Conservation (phyloP, 2,888 invertebrate genomes). For the Eupeodes luniger region DNA sequence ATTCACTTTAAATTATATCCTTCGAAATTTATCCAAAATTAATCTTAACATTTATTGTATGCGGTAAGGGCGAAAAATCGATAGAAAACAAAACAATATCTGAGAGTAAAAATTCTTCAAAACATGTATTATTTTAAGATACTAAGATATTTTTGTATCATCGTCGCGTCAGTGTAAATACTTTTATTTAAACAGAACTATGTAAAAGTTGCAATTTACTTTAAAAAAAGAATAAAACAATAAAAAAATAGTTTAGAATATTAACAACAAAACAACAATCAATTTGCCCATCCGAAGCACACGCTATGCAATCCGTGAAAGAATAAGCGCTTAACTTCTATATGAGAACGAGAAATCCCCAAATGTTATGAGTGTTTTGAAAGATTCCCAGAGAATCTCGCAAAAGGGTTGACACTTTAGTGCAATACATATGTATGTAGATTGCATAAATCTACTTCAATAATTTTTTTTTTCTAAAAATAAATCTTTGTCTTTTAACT, state of each 20-base stretch:
- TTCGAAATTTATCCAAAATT: neutral
- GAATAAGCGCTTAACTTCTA: conserved; percentile 45
- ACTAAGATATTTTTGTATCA: conserved; percentile 7
- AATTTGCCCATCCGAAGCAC: conserved; percentile 24
- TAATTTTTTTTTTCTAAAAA: too few relatives aligned
- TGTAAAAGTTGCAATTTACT: conserved; percentile 8
- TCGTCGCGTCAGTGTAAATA: conserved; percentile 3
- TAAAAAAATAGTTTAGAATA: conserved; percentile 22
- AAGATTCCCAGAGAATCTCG: conserved; percentile 24
- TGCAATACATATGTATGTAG: too few relatives aligned
- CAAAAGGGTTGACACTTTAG: too few relatives aligned
- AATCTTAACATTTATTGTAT: conserved; percentile 25
- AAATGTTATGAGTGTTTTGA: neutral
- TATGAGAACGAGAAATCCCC: conserved; percentile 18
- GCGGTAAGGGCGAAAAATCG: conserved; percentile 52
- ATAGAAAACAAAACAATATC: conserved; percentile 18
- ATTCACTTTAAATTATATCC: conserved; percentile 9
- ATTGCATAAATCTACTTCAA: too few relatives aligned
- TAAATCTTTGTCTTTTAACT: too few relatives aligned
- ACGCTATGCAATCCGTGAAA: conserved; percentile 23
- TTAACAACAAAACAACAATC: conserved; percentile 10
- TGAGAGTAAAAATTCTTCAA: neutral
- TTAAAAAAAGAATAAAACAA: conserved; percentile 13
- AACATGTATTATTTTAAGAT: neutral
- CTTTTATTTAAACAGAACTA: conserved; percentile 1